phyloP scores from a whole-genome alignment of 2,113 vertebrate species.

The Channa argus region DNA sequence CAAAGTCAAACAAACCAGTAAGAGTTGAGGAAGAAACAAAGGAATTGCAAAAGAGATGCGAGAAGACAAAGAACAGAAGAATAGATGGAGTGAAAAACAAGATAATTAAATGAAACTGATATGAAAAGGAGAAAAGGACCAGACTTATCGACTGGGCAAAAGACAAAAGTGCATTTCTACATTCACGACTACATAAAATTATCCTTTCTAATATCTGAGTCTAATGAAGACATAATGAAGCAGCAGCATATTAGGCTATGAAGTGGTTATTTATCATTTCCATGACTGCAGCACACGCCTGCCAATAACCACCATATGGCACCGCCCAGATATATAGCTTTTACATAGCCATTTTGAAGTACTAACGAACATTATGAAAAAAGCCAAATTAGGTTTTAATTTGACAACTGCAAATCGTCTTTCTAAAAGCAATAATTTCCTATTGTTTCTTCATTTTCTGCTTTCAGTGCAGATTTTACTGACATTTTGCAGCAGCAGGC shows the following conservation, averaged over 20 bases:
- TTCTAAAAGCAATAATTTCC: conserved; percentile 18
- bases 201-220: conserved; percentile 45
- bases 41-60: background rate
- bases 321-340: conserved; percentile 34
- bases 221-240: conserved; percentile 55
- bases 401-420: conserved; percentile 31
- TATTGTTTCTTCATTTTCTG: conserved; percentile 28
- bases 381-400: conserved; percentile 47
- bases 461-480: conserved; percentile 18
- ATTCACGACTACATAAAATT: conserved; percentile 39
- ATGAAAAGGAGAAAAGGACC: conserved; percentile 18
- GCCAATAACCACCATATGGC: conserved; percentile 42
- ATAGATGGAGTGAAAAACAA: conserved; percentile 17
- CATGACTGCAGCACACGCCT: conserved; percentile 22
- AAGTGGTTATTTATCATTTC: conserved; percentile 49
- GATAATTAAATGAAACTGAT: conserved; percentile 45
- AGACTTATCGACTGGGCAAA: conserved; percentile 40
- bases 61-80: conserved; percentile 20
- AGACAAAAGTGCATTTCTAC: conserved; percentile 42
- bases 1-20: background rate
- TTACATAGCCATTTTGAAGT: conserved; percentile 7
- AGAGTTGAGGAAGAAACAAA: background rate
- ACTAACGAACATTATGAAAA: conserved; percentile 19
- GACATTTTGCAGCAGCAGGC: conserved; percentile 15
- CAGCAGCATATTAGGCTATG: conserved; percentile 32